Base-by-base conservation (phyloP, 1,140 invertebrate genomes). In the Neodiprion pinetum region DNA sequence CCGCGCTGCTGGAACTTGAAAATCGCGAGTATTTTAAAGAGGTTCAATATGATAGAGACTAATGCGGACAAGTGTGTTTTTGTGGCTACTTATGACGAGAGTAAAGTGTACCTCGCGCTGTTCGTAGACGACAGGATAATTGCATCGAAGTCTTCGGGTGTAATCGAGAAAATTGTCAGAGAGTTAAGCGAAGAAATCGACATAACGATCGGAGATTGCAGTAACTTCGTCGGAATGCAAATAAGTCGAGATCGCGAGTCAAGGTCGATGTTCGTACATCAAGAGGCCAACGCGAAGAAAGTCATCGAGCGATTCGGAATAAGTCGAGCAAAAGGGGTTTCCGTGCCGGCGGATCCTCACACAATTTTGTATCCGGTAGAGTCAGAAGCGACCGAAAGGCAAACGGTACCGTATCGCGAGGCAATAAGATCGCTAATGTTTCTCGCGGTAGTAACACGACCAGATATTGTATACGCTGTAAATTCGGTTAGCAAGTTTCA, bases 361-460 rank as follows among this genome's bases (percentile, higher is more conserved):
- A 69, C 49, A 17, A 21, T 70, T 23, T 67, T 67, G 10, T 66
- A 66, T 48, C 47, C 67, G 53, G 40, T 50, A 12, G n/a, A 72
- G 23, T 50, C 5, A 12, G 48, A 49, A 48, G 48, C 23, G 10
- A 53, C 48, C 17, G 70, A 72, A 48, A 23, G n/a, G 14, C 10
- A n/a, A 1, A 40, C 17, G 47, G 40, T 72, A 17, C 70, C 70
- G 14, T 72, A 72, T 72, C 70, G 70, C 49, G 40, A 72, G 53
- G 70, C 70, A 11, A 48, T 50, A 9, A 48, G 70, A 11, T 28
- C 17, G 48, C 48, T 72, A 14, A 72, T 72, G 48, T 72, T 72
- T 49, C 48, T 53, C 14, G 70, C 70, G 23, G n/a, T 72, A 12
- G 23, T 72, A 12, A 9, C 11, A 17, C 49, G 68, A 70, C 68